A percentile compares a stretch with the other conserved stretches of the same genome.
These are phyloP conservation scores for Antechinus flavipes DNA, from an alignment of 2,113 vertebrate species.

Conservation along the genomic window DNA sequence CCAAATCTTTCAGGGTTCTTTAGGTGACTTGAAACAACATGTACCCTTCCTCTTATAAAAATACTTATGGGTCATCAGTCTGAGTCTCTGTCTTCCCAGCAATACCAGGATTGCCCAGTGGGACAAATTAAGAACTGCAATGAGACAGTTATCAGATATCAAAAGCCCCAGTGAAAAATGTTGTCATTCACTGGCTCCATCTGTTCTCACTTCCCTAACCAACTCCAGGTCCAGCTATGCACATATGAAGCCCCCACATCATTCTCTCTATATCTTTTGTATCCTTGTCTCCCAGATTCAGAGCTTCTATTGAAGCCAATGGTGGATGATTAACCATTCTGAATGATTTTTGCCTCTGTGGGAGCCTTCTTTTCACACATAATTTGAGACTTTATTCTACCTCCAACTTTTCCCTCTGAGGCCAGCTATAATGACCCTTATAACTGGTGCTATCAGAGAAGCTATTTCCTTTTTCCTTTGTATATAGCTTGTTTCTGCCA, in stretches of 20 bases:
- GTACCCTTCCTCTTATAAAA: background rate
- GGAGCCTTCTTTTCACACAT: background rate
- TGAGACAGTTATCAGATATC: background rate
- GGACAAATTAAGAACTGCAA: background rate
- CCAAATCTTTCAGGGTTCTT: background rate
- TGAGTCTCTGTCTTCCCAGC: background rate
- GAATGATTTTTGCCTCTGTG: background rate
- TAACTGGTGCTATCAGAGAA: background rate
- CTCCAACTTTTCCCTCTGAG: background rate
- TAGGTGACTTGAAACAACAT: background rate
- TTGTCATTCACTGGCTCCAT: background rate
- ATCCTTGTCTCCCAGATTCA: background rate
- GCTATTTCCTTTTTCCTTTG: background rate
- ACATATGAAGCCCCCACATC: background rate
- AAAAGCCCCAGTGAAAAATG: background rate
- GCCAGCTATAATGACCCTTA: background rate
- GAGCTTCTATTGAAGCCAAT: background rate
- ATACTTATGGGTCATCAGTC: background rate
- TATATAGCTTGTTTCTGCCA: background rate
- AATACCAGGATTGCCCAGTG: background rate
- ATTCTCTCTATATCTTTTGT: background rate
- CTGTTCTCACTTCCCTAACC: background rate
- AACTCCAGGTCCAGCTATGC: too few species aligned
- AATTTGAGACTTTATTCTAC: background rate
- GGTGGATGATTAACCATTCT: background rate